Evolutionary conservation across 2,797 vertebrate genomes (phyloP), one percentile per base, ranked within the genome.

Genomic region (Petrocephalus schoutedeni): DNA sequence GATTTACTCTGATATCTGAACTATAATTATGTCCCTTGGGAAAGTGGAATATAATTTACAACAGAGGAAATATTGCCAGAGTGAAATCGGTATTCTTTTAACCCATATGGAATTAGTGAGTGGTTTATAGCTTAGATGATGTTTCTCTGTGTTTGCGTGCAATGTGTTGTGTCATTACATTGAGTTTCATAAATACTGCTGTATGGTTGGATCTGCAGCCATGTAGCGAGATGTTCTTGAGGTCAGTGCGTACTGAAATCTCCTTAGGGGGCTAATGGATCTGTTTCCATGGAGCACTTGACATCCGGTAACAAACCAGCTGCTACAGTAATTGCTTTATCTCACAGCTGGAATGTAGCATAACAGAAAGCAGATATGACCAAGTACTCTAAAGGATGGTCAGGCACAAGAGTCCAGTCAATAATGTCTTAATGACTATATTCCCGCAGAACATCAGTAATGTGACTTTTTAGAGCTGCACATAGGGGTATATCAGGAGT

Each of bases 21-120:
- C 89, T 91, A 91, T 91, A 91, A 92, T 93, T 91, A 91, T 93
- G 89, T 32, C 36, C 85, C 88, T 89, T 84, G 28, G 14, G 10
- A 57, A 87, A 56, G 2, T 82, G 57, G 45, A 21, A 83, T 87
- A 49, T 58, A 45, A 87, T 54, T 56, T 56, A 56, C 82, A 59
- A 56, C 54, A 32, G 36, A 87, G 71, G 10, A 87, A 80, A 59
- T 58, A 36, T 36, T 36, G 28, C 49, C 49, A 56, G n/a, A 82
- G 41, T 77, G 32, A 77, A 58, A 87, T 41, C 54, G 19, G 57
- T 41, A 12, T 58, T 82, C 74, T 51, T 32, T 80, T 21, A 74
- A 80, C 36, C 74, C 32, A 14, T 59, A 45, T 8, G 56, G 74
- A 61, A 45, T 41, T 77, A 58, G 54, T 82, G 56, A 80, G 87